These are phyloP conservation scores for Crotalus helleri DNA, from an alignment of 2,113 vertebrate genomes.

Conservation along the genomic window DNA sequence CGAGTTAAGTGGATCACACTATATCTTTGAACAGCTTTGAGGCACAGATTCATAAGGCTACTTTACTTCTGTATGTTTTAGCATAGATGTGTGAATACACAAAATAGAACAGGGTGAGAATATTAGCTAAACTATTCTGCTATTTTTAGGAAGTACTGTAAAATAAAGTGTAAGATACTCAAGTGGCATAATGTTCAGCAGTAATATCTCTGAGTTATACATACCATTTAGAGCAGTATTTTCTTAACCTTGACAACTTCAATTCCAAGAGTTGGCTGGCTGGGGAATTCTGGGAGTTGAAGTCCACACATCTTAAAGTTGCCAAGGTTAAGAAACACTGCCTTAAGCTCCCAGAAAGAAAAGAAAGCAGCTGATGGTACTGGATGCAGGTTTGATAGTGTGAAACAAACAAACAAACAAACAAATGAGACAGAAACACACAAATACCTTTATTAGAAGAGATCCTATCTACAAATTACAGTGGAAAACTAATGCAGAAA, in stretches of 20 bases:
- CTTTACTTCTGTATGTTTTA: not conserved
- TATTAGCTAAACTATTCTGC: not conserved
- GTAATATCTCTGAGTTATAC: not conserved
- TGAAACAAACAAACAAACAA: not conserved
- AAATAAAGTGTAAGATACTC: not conserved
- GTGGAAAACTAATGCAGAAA: constrained; percentile 69
- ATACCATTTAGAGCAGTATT: not conserved
- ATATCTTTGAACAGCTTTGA: not conserved
- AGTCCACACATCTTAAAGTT: not conserved
- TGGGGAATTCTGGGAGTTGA: not conserved
- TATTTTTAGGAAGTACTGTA: not conserved
- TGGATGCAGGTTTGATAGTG: not conserved
- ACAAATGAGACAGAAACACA: not conserved
- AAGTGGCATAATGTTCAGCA: not conserved
- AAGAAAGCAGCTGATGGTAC: not conserved
- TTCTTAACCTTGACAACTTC: not conserved
- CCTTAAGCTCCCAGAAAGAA: not conserved
- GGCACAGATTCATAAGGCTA: not conserved
- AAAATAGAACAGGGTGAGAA: not conserved
- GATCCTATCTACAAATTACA: constrained; percentile 71
- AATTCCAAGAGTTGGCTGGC: not conserved
- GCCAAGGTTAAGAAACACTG: not conserved
- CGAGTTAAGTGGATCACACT: not conserved
- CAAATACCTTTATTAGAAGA: constrained; percentile 67
- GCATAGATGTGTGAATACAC: not conserved